Conservation (phyloP, 2,113 vertebrate genomes). For the Cynopterus brachyotis region DNA sequence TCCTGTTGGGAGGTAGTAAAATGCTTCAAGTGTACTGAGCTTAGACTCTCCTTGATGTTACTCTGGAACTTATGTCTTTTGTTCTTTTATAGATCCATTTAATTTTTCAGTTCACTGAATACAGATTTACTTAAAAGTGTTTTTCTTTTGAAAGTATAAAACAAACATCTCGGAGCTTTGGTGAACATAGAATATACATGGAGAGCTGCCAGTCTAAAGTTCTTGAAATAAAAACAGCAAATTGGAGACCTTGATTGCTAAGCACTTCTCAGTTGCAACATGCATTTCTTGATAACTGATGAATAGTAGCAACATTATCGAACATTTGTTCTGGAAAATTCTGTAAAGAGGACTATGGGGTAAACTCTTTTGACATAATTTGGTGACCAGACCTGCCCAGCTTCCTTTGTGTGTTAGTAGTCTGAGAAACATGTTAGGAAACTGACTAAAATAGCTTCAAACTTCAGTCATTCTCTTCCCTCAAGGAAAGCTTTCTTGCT, state of each 20-base stretch:
- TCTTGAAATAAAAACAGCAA: conserved; percentile 43
- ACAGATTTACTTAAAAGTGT: background rate
- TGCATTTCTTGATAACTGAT: background rate
- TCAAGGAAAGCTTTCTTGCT: conserved; percentile 23
- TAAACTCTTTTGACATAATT: conserved; percentile 41
- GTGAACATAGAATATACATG: conserved; percentile 22
- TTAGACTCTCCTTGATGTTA: background rate
- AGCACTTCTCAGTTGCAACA: conserved; percentile 23
- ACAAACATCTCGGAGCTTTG: conserved; percentile 41
- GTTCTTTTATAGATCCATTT: conserved; percentile 27
- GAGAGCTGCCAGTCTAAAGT: conserved; percentile 25
- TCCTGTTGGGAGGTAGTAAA: background rate
- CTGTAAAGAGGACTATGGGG: conserved; percentile 45
- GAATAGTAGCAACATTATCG: background rate
- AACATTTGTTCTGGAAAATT: conserved; percentile 39
- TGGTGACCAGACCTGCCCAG: conserved; percentile 4
- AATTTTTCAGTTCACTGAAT: conserved; percentile 34
- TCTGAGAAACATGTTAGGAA: conserved; percentile 30
- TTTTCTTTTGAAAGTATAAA: conserved; percentile 17
- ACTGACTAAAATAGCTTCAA: conserved; percentile 52
- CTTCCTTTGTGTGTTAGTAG: background rate
- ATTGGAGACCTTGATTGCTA: background rate
- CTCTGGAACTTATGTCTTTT: background rate
- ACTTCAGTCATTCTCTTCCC: conserved; percentile 9
- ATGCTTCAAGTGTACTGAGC: background rate